Evolutionary conservation across 2,797 vertebrate species (phyloP).

Genomic region (Neoniphon sammara): DNA sequence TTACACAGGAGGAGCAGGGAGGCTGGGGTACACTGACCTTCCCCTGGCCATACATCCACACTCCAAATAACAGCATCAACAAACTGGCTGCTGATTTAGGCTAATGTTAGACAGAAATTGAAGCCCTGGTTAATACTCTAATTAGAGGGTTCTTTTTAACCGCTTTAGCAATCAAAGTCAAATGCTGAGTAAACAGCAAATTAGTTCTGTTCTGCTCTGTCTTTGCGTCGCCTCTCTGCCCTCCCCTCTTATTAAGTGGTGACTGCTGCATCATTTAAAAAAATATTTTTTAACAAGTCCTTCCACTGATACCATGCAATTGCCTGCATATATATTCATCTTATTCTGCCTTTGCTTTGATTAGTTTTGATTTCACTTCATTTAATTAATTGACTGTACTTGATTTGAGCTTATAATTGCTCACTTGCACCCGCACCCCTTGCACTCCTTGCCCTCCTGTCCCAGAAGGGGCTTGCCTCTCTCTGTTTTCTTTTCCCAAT

Average conservation of each 20-base stretch:
- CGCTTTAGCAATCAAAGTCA: constrained; percentile 44
- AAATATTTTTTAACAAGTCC: constrained; percentile 47
- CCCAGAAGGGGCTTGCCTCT: too few species aligned
- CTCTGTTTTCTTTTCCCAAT: too few species aligned
- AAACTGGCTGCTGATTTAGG: constrained; percentile 37
- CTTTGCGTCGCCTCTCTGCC: constrained; percentile 20
- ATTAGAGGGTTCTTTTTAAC: not conserved
- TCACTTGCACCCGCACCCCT: too few species aligned
- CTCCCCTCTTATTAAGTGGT: constrained; percentile 32
- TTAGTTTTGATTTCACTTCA: too few species aligned
- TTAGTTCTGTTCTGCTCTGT: constrained; percentile 20
- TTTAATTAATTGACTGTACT: too few species aligned
- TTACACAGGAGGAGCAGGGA: constrained; percentile 59
- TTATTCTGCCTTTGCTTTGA: too few species aligned
- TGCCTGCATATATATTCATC: too few species aligned
- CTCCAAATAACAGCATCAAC: constrained; percentile 35
- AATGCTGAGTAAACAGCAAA: constrained; percentile 53
- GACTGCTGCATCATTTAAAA: constrained; percentile 27
- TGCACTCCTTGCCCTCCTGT: too few species aligned
- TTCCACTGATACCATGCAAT: constrained; percentile 43
- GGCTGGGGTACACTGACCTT: constrained; percentile 51
- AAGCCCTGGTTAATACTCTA: too few species aligned
- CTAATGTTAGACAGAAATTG: constrained; percentile 22
- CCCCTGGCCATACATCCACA: constrained; percentile 35
- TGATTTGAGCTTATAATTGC: too few species aligned